Evolutionary conservation across 2,888 invertebrate species (phyloP), one percentile per base, ranked within the genome.

Genomic region (Corbicula japonica): DNA sequence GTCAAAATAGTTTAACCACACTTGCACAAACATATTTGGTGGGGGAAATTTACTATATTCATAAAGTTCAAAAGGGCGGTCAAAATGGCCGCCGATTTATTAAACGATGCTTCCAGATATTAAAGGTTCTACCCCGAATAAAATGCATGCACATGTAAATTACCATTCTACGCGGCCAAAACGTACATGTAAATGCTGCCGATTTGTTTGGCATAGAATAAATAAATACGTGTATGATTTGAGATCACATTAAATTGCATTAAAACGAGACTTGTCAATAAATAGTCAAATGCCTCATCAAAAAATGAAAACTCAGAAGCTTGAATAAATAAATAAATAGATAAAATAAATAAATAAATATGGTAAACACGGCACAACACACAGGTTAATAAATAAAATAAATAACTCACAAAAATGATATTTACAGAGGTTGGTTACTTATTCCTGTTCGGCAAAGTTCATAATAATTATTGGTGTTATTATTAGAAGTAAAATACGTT

Each of bases 331-430:
- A 58, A 58, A 69, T 38, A 66, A 78, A 74, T 63, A 74, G 65
- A 74, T 70, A 76, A 50, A 75, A 54, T 61, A 73, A 78, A 54
- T 63, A 70, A 70, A 54, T 61, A 41, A 63, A 56, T 65, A 74
- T 70, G 71, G 63, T 71, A 70, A 65, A 75, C 79, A 79, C 79
- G 70, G 61, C 75, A 75, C 79, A 54, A 79, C 79, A 79, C 70
- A 74, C 78, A 68, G 54, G 66, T 35, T 65, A 69, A 66, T 66
- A 66, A 66, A 54, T 66, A 63, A 66, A 66, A 66, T 73, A 73
- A 77, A 77, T 73, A 56, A 72, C 66, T 54, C 35, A 28, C 12
- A 50, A 56, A 60, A 72, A 72, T 50, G 38, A 21, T 72, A 72
- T 65, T 56, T 72, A 71, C 71, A 71, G 1, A n/a, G n/a, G n/a